Percentiles rank a stretch among this genome's conserved stretches.
These are phyloP conservation scores for Anableps anableps DNA, from an alignment of 2,797 vertebrate genomes.

Conservation along the genomic window DNA sequence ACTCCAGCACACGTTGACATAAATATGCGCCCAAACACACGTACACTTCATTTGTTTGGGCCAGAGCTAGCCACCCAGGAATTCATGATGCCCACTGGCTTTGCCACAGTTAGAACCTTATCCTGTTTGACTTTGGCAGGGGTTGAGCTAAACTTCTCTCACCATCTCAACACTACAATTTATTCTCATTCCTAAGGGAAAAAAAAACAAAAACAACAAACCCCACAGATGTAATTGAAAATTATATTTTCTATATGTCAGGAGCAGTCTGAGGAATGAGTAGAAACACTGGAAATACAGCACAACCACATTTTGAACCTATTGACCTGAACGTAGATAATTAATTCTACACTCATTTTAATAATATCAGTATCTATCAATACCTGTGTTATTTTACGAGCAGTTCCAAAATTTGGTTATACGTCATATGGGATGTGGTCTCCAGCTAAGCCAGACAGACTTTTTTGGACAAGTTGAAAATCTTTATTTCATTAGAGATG, in stretches of 20 bases:
- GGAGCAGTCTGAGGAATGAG: neutral
- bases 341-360: conserved; percentile 2
- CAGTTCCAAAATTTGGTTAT: neutral
- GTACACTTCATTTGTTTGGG: conserved; percentile 48
- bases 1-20: conserved; percentile 20
- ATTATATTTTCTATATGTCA: conserved; percentile 20
- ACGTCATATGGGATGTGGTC: neutral
- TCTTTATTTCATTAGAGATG: neutral
- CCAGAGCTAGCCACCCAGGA: conserved; percentile 53
- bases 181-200: conserved; percentile 11
- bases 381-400: neutral
- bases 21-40: conserved; percentile 2
- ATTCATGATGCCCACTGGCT: conserved; percentile 44
- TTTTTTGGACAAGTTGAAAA: neutral
- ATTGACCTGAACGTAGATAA: conserved; percentile 24
- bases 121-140: conserved; percentile 42
- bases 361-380: neutral
- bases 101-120: conserved; percentile 52
- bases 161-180: conserved; percentile 13
- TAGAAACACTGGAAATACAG: conserved; percentile 27
- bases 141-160: conserved; percentile 24
- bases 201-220: conserved; percentile 19
- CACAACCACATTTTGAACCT: conserved; percentile 38
- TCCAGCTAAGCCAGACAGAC: neutral
- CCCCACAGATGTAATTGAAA: conserved; percentile 9